These are phyloP conservation scores for Plemyria rubiginata DNA, from an alignment of 2,888 invertebrate species.

Conservation along the genomic window DNA sequence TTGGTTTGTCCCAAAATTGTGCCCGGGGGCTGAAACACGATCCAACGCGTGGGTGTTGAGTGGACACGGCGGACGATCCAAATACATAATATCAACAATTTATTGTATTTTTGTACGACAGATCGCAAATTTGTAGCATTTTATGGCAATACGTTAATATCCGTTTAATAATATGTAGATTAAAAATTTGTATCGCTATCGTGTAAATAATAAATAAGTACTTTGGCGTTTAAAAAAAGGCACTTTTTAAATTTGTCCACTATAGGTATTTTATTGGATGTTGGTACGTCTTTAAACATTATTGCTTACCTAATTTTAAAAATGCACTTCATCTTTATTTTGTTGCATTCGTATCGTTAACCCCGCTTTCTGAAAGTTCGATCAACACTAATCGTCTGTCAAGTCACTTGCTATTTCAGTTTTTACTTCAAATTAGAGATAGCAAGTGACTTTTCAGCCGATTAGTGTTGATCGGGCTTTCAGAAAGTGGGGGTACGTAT, in stretches of 20 bases:
- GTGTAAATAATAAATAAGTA: neutral
- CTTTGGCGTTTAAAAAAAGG: neutral
- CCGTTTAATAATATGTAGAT: conserved; percentile 19
- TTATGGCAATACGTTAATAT: conserved; percentile 30
- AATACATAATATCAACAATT: conserved; percentile 62
- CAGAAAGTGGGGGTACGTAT: too few species aligned
- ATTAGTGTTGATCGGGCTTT: too few species aligned
- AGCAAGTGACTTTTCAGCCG: too few species aligned
- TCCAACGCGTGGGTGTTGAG: conserved; percentile 73
- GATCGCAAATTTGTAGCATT: conserved; percentile 65
- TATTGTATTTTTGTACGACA: conserved; percentile 55
- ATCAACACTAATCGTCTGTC: too few species aligned
- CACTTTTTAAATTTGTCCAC: neutral
- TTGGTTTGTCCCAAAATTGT: conserved; percentile 83
- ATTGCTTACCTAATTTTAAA: too few species aligned
- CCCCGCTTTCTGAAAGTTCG: too few species aligned
- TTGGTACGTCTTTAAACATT: neutral
- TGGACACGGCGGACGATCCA: conserved; percentile 63
- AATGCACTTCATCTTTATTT: too few species aligned
- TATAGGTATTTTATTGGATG: neutral
- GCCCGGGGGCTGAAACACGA: conserved; percentile 81
- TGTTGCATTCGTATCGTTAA: too few species aligned
- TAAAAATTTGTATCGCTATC: conserved; percentile 11
- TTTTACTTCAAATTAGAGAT: too few species aligned
- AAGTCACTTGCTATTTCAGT: too few species aligned